Base-by-base conservation (phyloP, 2,797 vertebrate genomes). In the Cephalopachus bancanus region DNA sequence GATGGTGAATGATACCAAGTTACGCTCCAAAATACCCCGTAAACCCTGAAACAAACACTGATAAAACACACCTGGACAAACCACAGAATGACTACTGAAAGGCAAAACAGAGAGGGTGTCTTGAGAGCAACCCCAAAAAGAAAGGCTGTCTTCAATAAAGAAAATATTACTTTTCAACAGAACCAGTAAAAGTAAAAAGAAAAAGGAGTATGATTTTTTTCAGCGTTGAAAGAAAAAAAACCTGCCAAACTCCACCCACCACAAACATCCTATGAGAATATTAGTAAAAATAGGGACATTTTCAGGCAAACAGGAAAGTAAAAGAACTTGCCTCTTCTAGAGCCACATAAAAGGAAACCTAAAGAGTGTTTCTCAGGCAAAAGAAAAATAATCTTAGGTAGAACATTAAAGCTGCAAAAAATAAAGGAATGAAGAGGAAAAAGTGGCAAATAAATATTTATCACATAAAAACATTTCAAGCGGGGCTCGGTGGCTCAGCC, bases 151-250 rank as follows among this genome's bases (percentile, higher is more conserved):
- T 62, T 55, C 71, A 69, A 67, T 44, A 64, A 60, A 37, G 33
- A 84, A 94, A 75, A 84, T 62, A 30, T 26, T 53, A 90, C 15
- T 94, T 94, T 89, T 84, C 72, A 78, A 71, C 30, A 90, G 37
- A 84, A 62, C 65, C n/a, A 69, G 80, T 15, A 0, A 30, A 78
- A 53, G 51, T n/a, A 49, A 24, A 83, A 57, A 59, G 69, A n/a
- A 69, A 67, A n/a, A 11, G 76, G 49, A 7, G 16, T 37, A 84
- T 76, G n/a, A 49, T 84, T 57, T 51, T 51, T 83, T 83, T 76
- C n/a, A 53, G 51, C 15, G 4, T 2, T 67, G 26, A 62, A 65
- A 83, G 8, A n/a, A 75, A 44, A 75, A 87, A 78, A 24, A 24
- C 16, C 33, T 89, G 20, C 60, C 69, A 69, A 83, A 76, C 33